Base-by-base conservation (phyloP, 1,140 invertebrate species). In the Spodoptera frugiperda region DNA sequence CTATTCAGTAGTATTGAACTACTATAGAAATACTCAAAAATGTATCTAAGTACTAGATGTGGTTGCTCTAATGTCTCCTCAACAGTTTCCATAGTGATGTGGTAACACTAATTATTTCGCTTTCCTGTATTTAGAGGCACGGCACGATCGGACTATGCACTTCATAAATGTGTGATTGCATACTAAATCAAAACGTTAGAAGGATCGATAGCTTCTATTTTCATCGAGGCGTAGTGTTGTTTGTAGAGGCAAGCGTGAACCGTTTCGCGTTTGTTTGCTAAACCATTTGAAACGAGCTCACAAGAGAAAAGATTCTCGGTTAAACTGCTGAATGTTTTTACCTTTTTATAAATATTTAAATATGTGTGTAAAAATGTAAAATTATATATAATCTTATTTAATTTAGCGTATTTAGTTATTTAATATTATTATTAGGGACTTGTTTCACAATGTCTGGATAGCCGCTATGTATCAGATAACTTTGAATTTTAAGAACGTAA, bases 161-260 rank as follows among this genome's bases (percentile, higher is more conserved):
- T 5, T 65, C 44, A 65, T 65, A 65, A 48, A 65, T 48, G 61
- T 46, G 39, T 65, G 61, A 65, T 65, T 65, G 61, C 61, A 30
- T 21, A 48, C 61, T 65, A 49, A 65, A 65, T 65, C 61, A 49
- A 65, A 65, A 48, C 5, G 33, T 65, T 21, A 12, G 12, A 49
- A 30, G 9, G 48, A 51, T 51, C 57, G 57, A 61, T 9, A 44
- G 57, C 57, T 39, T 61, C 57, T 65, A 65, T 65, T 65, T 65
- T 49, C 61, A 65, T 21, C 61, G 61, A 30, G 25, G 17, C 19
- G 10, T 46, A 21, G 15, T 19, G 19, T 65, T 65, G 61, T 65
- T 65, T 65, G 61, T 65, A 15, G 61, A 65, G 49, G 61, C 44
- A 65, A 3, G 61, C 39, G 48, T 65, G 39, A 63, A 49, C 61